A percentile compares a stretch with the other conserved stretches of the same genome.
These are phyloP conservation scores for Octodonta nipae DNA, from an alignment of 2,888 invertebrate genomes.

Conservation along the genomic window DNA sequence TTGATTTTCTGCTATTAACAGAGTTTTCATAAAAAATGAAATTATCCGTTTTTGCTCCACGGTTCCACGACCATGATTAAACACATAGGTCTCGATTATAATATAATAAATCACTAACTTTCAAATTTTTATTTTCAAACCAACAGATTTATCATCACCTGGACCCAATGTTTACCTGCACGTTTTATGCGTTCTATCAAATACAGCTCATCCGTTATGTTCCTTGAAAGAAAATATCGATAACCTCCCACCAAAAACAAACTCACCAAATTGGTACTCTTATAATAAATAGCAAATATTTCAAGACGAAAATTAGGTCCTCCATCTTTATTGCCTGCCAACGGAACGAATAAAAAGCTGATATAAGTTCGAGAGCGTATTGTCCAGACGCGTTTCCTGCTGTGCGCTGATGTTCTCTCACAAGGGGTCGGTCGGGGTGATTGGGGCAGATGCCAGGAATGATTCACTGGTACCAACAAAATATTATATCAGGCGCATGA, in stretches of 20 bases:
- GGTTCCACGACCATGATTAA: too few relatives aligned
- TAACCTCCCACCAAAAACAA: conserved; percentile 1
- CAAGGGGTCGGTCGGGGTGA: conserved; percentile 12
- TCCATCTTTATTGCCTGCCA: conserved; percentile 35
- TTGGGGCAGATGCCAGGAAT: conserved; percentile 10
- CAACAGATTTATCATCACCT: too few relatives aligned
- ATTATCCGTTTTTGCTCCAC: too few relatives aligned
- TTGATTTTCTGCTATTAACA: too few relatives aligned
- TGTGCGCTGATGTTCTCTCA: conserved; percentile 28
- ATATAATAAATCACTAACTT: too few relatives aligned
- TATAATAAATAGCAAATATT: conserved; percentile 32
- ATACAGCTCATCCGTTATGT: too few relatives aligned
- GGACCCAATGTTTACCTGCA: too few relatives aligned
- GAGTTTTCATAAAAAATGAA: too few relatives aligned
- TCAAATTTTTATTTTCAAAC: too few relatives aligned
- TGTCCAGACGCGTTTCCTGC: conserved; percentile 32
- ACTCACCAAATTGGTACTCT: not conserved
- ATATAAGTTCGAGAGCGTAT: conserved; percentile 31
- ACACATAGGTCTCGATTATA: too few relatives aligned
- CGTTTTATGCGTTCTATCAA: too few relatives aligned
- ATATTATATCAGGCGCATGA: conserved; percentile 26
- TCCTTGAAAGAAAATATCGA: too few relatives aligned
- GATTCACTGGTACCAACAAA: conserved; percentile 30
- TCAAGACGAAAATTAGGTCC: conserved; percentile 34
- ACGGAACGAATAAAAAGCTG: conserved; percentile 32